These are phyloP conservation scores for Aelia acuminata DNA, from an alignment of 2,888 invertebrate species.

Conservation along the genomic window DNA sequence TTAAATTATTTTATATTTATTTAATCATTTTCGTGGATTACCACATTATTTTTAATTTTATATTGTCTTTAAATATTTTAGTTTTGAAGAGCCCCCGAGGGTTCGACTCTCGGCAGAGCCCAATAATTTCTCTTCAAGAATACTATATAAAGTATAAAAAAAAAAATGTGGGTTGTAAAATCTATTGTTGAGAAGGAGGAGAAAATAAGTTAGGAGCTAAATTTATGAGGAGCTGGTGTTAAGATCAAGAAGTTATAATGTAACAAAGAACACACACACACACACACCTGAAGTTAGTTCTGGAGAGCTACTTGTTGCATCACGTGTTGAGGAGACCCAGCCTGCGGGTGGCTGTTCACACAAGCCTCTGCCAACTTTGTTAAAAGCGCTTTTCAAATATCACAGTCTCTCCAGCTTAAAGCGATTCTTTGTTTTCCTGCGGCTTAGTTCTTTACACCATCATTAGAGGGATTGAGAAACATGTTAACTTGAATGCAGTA, in stretches of 20 bases:
- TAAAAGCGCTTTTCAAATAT: conserved; percentile 18
- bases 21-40: too few relatives aligned
- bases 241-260: conserved; percentile 31
- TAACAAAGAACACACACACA: background rate
- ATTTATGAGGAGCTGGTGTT: background rate
- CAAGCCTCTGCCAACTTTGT: background rate
- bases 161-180: too few relatives aligned
- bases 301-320: conserved; percentile 16
- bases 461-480: background rate
- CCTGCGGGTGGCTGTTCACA: background rate
- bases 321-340: background rate
- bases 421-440: background rate
- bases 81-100: too few relatives aligned
- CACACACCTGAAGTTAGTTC: conserved; percentile 9
- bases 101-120: too few relatives aligned
- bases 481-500: background rate
- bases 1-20: too few relatives aligned
- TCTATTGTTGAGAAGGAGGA: too few relatives aligned
- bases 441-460: background rate
- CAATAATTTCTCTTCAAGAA: too few relatives aligned
- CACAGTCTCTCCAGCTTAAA: background rate
- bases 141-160: too few relatives aligned
- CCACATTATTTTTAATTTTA: too few relatives aligned
- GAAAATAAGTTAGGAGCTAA: background rate
- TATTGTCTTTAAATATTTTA: too few relatives aligned